Evolutionary conservation across 2,888 invertebrate species (phyloP).

Genomic region (Drosophila rellima): DNA sequence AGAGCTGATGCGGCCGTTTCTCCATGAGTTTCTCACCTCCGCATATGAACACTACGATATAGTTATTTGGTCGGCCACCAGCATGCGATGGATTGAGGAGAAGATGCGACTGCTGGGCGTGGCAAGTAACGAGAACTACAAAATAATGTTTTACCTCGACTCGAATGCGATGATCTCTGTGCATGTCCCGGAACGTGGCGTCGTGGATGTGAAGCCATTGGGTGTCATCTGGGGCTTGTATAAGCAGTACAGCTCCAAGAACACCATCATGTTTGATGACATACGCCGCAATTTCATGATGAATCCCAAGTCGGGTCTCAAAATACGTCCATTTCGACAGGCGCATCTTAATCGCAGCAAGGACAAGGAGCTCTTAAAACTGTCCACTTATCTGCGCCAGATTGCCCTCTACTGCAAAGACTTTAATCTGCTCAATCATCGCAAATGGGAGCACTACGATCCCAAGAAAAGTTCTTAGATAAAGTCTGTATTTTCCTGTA

Average conservation of each 20-base stretch:
- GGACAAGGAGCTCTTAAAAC: constrained; percentile 93
- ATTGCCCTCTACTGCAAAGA: constrained; percentile 93
- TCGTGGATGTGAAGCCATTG: constrained; percentile 97
- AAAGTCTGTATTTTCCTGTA: constrained; percentile 36
- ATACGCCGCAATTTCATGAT: constrained; percentile 97
- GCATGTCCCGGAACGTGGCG: constrained; percentile 95
- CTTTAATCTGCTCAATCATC: constrained; percentile 94
- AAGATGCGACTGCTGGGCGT: constrained; percentile 98
- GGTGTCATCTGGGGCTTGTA: constrained; percentile 99
- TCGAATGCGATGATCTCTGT: constrained; percentile 98
- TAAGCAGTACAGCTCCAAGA: constrained; percentile 93
- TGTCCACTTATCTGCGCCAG: constrained; percentile 93
- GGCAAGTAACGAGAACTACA: constrained; percentile 92
- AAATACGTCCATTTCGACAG: constrained; percentile 95
- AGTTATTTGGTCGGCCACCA: constrained; percentile 99
- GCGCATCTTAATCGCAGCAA: constrained; percentile 94
- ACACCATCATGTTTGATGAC: constrained; percentile 99
- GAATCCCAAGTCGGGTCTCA: constrained; percentile 97
- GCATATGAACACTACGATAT: constrained; percentile 97
- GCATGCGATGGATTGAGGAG: constrained; percentile 99
- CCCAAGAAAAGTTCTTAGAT: constrained; percentile 71
- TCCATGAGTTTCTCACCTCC: constrained; percentile 96
- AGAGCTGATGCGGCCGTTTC: constrained; percentile 97
- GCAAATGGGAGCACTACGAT: constrained; percentile 94
- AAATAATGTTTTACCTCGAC: constrained; percentile 96